Conservation (phyloP, 1,140 invertebrate species). For the Octopus bimaculoides region DNA sequence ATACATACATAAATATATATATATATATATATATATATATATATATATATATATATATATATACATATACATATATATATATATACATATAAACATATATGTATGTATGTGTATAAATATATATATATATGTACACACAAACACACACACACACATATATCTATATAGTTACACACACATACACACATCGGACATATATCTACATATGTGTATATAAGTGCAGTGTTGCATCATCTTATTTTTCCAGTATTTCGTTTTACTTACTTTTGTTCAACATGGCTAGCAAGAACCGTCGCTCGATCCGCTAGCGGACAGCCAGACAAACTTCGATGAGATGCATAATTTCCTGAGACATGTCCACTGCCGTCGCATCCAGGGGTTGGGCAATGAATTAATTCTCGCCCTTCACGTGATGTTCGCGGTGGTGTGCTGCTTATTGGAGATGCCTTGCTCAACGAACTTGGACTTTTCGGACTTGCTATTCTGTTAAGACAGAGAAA, state of each 20-base stretch:
- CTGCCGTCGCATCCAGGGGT: slow-evolving; percentile 58
- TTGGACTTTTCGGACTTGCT: slow-evolving; percentile 10
- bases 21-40: too few relatives aligned
- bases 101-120: too few relatives aligned
- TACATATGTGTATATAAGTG: too few relatives aligned
- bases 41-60: too few relatives aligned
- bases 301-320: slow-evolving; percentile 76
- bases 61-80: too few relatives aligned
- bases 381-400: slow-evolving; percentile 66
- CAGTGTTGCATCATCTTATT: not conserved
- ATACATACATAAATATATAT: too few relatives aligned
- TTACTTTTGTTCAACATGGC: slow-evolving; percentile 62
- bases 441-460: not conserved
- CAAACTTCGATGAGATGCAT: slow-evolving; percentile 73
- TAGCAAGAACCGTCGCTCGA: slow-evolving; percentile 49
- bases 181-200: too few relatives aligned
- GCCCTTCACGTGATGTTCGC: slow-evolving; percentile 60
- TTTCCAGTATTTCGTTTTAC: slow-evolving; percentile 62
- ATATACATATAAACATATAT: too few relatives aligned
- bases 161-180: too few relatives aligned
- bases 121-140: too few relatives aligned
- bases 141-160: too few relatives aligned
- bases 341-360: slow-evolving; percentile 69
- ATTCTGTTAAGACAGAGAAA: not conserved
- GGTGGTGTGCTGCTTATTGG: slow-evolving; percentile 8